Percentiles rank a stretch among this genome's conserved stretches.
Conservation (phyloP, 2,797 vertebrate genomes). For the Dromococcyx pavoninus region DNA sequence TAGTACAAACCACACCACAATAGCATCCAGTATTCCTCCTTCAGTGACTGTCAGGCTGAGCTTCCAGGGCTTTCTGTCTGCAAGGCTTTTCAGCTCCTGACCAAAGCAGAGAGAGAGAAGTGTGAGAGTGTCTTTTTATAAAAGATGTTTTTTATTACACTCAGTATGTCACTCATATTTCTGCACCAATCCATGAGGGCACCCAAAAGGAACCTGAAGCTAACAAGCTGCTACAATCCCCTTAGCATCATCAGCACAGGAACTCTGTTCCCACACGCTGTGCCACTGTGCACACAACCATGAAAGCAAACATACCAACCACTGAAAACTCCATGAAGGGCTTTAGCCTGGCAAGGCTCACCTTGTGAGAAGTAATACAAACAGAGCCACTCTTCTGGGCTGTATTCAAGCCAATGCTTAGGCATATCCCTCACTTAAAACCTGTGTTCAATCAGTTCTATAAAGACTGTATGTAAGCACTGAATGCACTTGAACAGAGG, state of each 20-base stretch:
- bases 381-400: background rate
- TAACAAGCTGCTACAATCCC: background rate
- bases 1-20: slow-evolving; percentile 95
- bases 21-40: slow-evolving; percentile 86
- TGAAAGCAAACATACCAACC: background rate
- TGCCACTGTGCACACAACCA: background rate
- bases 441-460: background rate
- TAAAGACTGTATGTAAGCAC: background rate
- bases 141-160: background rate
- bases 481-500: background rate
- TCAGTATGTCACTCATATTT: background rate
- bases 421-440: background rate
- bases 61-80: slow-evolving; percentile 78
- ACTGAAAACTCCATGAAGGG: background rate
- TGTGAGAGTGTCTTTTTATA: background rate
- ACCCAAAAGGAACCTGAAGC: background rate
- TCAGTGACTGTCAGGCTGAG: slow-evolving; percentile 79
- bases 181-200: background rate
- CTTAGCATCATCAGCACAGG: background rate
- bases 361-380: background rate
- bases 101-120: background rate
- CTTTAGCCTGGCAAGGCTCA: background rate
- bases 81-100: slow-evolving; percentile 91
- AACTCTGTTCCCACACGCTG: background rate
- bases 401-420: background rate